Evolutionary conservation across 2,113 vertebrate species (phyloP).

Genomic region (Phylloscopus trochilus): DNA sequence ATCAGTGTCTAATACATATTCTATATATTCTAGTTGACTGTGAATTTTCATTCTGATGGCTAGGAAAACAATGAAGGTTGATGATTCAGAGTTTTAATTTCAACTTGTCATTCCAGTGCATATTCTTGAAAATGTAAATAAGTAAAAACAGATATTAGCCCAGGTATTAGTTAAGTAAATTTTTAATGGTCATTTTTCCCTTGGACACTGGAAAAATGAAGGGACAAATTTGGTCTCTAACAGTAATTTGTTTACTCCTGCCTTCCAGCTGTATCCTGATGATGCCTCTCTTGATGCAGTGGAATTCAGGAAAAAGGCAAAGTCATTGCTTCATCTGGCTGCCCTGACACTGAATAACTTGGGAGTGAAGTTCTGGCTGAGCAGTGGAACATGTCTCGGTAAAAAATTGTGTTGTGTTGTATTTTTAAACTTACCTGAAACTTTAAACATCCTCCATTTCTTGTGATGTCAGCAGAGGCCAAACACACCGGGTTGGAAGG

Average conservation of each 20-base stretch:
- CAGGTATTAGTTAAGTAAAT: not conserved
- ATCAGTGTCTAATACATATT: not conserved
- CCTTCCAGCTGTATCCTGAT: constrained; percentile 86
- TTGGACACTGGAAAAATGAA: not conserved
- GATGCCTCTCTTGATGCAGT: constrained; percentile 83
- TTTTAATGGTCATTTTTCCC: not conserved
- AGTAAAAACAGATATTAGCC: not conserved
- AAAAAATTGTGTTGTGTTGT: constrained; percentile 10
- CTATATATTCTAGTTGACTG: not conserved
- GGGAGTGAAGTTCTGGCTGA: constrained; percentile 90
- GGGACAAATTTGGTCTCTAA: not conserved
- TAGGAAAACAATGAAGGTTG: not conserved
- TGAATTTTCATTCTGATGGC: not conserved
- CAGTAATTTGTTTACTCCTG: not conserved
- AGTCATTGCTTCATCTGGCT: constrained; percentile 83
- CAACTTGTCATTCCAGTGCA: not conserved
- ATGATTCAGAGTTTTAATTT: not conserved
- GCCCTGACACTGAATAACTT: constrained; percentile 76
- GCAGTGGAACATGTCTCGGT: constrained; percentile 97
- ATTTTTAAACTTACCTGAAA: not conserved
- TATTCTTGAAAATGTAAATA: not conserved
- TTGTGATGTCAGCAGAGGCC: not conserved
- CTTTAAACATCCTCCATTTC: not conserved
- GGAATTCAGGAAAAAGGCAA: constrained; percentile 87
- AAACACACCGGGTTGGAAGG: not conserved